Conservation (phyloP, 2,888 invertebrate species). For the Sinhomidia bicolor region DNA sequence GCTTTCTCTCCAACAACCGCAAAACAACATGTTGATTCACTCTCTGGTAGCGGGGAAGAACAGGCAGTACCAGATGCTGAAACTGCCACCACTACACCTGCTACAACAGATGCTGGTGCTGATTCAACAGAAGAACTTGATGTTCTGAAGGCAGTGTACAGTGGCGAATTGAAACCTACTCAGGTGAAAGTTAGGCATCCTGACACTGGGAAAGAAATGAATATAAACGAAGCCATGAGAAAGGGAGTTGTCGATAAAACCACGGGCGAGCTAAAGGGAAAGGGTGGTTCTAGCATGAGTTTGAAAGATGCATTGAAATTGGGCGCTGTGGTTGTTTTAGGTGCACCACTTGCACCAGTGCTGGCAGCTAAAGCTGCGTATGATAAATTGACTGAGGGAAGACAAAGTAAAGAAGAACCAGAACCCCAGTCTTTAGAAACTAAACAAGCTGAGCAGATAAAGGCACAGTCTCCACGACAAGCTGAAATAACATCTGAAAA, state of each 20-base stretch:
- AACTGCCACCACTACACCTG: background rate
- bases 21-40: constrained; percentile 51
- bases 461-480: too few species aligned
- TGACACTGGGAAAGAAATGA: constrained; percentile 86
- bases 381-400: constrained; percentile 60
- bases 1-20: background rate
- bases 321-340: constrained; percentile 89
- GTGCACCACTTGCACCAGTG: constrained; percentile 89
- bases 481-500: background rate
- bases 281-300: constrained; percentile 85
- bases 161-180: constrained; percentile 87
- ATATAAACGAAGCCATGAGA: constrained; percentile 89
- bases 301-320: constrained; percentile 89
- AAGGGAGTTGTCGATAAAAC: constrained; percentile 88
- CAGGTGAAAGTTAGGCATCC: constrained; percentile 89
- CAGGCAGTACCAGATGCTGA: background rate
- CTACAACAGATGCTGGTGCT: too few species aligned
- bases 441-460: background rate
- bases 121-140: constrained; percentile 82
- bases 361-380: constrained; percentile 76
- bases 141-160: constrained; percentile 86
- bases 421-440: background rate
- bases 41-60: background rate
- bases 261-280: constrained; percentile 85
- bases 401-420: constrained; percentile 18